These are phyloP conservation scores for Ctenomys sociabilis DNA, from an alignment of 2,113 vertebrate genomes.

Conservation along the genomic window DNA sequence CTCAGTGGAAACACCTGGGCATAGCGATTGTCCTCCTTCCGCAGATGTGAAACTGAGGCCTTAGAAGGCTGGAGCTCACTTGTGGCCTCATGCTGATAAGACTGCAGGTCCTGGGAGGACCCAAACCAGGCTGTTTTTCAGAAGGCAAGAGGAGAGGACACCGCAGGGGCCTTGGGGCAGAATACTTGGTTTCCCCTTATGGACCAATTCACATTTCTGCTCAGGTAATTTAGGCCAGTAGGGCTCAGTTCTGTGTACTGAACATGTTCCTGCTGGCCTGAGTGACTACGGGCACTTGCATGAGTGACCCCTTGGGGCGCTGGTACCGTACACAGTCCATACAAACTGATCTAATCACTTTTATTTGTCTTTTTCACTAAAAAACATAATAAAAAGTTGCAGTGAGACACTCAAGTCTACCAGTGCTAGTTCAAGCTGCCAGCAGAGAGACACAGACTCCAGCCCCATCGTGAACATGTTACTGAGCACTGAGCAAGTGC, in stretches of 20 bases:
- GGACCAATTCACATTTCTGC: not conserved
- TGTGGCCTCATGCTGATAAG: not conserved
- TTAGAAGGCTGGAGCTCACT: not conserved
- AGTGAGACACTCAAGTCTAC: not conserved
- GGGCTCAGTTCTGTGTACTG: not conserved
- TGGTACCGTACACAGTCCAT: not conserved
- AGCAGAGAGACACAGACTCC: not conserved
- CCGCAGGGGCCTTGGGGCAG: not conserved
- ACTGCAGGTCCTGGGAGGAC: not conserved
- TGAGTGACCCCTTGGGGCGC: not conserved
- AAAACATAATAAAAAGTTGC: not conserved
- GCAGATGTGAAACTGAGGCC: not conserved
- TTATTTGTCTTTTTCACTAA: not conserved
- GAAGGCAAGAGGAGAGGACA: not conserved
- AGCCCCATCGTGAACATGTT: not conserved
- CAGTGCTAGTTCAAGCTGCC: not conserved
- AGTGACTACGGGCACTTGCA: not conserved
- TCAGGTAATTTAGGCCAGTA: not conserved
- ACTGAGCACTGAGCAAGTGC: not conserved
- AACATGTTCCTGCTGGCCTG: not conserved
- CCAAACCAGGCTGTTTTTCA: not conserved
- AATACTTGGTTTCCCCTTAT: not conserved
- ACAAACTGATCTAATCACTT: not conserved
- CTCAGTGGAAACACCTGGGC: not conserved
- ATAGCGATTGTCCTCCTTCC: not conserved